Evolutionary conservation across 2,113 vertebrate species (phyloP).

Genomic region (Leptosomus discolor): DNA sequence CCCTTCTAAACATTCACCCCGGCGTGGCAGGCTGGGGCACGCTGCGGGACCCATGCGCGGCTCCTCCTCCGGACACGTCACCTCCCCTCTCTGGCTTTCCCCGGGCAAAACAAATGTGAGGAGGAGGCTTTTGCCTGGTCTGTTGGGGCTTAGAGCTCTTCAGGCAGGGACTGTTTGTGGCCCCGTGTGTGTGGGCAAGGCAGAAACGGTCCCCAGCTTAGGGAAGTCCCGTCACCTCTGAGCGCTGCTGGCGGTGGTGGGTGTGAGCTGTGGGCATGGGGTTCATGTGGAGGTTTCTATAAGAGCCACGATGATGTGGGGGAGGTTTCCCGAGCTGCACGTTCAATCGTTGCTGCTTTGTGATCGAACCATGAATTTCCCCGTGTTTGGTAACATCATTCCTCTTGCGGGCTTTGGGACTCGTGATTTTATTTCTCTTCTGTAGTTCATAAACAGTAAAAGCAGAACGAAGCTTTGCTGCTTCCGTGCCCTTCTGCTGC

Average conservation of each 20-base stretch:
- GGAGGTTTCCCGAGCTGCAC: constrained; percentile 14
- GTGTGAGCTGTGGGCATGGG: not conserved
- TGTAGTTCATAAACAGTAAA: not conserved
- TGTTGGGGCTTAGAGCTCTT: not conserved
- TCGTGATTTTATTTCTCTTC: not conserved
- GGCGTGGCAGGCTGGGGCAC: not conserved
- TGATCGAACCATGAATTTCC: not conserved
- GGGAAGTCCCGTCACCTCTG: not conserved
- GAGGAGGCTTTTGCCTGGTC: not conserved
- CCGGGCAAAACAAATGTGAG: not conserved
- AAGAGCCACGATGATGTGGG: not conserved
- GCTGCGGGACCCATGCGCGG: fast-evolving
- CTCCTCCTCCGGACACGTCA: not conserved
- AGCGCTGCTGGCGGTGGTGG: not conserved
- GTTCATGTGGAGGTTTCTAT: not conserved
- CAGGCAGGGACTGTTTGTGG: not conserved
- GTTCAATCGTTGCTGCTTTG: not conserved
- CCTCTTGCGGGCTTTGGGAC: not conserved
- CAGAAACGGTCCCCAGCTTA: not conserved
- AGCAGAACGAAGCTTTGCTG: not conserved
- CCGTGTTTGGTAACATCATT: not conserved
- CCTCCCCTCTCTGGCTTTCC: not conserved
- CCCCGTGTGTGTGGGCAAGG: not conserved
- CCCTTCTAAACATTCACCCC: fast-evolving
- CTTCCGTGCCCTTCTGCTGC: not conserved